Evolutionary conservation across 2,888 invertebrate species (phyloP).

Genomic region (Mystacides longicornis): DNA sequence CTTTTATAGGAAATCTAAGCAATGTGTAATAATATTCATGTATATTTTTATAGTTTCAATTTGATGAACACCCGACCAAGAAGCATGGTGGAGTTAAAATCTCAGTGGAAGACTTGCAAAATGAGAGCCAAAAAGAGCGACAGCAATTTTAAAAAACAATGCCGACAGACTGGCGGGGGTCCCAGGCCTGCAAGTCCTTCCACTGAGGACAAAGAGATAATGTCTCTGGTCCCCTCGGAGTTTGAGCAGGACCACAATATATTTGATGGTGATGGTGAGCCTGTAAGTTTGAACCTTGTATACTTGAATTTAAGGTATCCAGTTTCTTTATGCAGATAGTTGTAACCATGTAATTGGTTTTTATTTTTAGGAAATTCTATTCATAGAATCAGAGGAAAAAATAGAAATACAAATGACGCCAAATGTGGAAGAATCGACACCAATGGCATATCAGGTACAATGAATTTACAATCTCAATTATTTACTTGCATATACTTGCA

Average conservation of each 20-base stretch:
- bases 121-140: background rate
- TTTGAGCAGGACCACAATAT: background rate
- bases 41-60: background rate
- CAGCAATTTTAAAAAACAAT: background rate
- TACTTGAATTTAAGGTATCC: background rate
- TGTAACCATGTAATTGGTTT: too few relatives aligned
- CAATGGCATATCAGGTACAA: too few relatives aligned
- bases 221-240: background rate
- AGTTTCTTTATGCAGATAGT: background rate
- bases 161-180: background rate
- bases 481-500: too few relatives aligned
- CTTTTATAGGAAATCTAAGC: background rate
- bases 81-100: background rate
- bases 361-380: too few relatives aligned
- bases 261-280: background rate
- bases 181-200: conserved; percentile 1
- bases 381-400: background rate
- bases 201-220: background rate
- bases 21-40: background rate
- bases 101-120: background rate
- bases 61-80: background rate
- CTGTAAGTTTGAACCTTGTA: background rate
- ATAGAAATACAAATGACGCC: background rate
- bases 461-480: too few relatives aligned
- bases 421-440: background rate